Evolutionary conservation across 2,888 invertebrate genomes (phyloP).

Genomic region (Herminia tarsipennalis): DNA sequence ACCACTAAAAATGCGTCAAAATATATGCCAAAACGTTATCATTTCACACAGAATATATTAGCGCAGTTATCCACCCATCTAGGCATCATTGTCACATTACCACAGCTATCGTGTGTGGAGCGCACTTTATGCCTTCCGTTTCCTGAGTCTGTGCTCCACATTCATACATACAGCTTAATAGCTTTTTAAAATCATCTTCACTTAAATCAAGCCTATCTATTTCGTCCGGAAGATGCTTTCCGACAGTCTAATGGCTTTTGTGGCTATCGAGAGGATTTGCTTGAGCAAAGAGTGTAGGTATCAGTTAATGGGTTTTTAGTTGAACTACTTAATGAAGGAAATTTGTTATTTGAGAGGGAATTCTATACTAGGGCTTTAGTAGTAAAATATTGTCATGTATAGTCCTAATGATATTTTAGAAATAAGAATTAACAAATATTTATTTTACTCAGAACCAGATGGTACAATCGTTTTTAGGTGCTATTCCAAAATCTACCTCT

Average conservation of each 20-base stretch:
- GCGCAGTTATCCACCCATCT: conserved; percentile 34
- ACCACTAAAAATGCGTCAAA: neutral
- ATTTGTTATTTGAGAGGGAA: no score
- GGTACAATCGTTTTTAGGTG: no score
- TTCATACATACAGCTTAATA: conserved; percentile 37
- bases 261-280: neutral
- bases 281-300: neutral
- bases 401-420: no score
- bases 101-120: conserved; percentile 29
- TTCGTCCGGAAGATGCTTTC: neutral
- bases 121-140: conserved; percentile 45
- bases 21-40: conserved; percentile 24
- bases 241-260: neutral
- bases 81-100: conserved; percentile 46
- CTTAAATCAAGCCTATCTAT: conserved; percentile 35
- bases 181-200: conserved; percentile 42
- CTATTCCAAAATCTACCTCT: no score
- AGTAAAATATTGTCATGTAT: no score
- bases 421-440: no score
- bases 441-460: no score
- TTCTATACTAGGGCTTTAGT: no score
- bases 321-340: no score
- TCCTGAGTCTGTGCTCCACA: conserved; percentile 26
- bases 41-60: conserved; percentile 37
- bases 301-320: neutral